phyloP scores from a whole-genome alignment of 1,140 invertebrate species.

The Drosophila paulistorum region DNA sequence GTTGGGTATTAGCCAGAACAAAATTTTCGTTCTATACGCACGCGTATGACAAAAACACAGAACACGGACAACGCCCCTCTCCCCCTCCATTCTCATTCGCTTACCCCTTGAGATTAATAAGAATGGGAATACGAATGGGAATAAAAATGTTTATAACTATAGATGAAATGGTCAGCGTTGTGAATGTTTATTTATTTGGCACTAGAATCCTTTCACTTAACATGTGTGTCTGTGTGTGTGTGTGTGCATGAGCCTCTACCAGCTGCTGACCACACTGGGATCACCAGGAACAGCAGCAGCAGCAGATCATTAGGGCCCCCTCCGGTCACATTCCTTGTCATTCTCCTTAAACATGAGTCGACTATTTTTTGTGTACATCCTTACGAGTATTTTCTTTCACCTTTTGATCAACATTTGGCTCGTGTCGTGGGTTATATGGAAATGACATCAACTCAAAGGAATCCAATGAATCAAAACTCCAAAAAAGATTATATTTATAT shows the following conservation, averaged over 20 bases:
- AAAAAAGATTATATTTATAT: no score
- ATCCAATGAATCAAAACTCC: no score
- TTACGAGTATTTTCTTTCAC: not conserved
- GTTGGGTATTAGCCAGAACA: constrained; percentile 63
- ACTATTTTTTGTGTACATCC: constrained; percentile 42
- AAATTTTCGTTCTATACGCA: constrained; percentile 30
- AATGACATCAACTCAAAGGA: not conserved
- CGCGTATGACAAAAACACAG: constrained; percentile 36
- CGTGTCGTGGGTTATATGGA: constrained; percentile 24
- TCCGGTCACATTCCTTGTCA: constrained; percentile 13
- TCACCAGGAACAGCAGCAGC: constrained; percentile 26
- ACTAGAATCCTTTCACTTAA: constrained; percentile 59
- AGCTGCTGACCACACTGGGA: constrained; percentile 76
- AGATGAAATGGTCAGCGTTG: not conserved
- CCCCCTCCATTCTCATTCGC: no score
- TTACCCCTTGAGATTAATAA: constrained; percentile 72
- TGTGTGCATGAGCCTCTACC: constrained; percentile 38
- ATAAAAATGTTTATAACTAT: not conserved
- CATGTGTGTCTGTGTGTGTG: constrained; percentile 36
- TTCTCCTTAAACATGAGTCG: constrained; percentile 75
- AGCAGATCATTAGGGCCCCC: constrained; percentile 53
- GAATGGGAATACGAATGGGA: constrained; percentile 16
- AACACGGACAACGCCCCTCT: constrained; percentile 3
- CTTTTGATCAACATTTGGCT: constrained; percentile 53
- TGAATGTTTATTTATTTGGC: constrained; percentile 63